phyloP scores from a whole-genome alignment of 2,888 invertebrate species.

The Drosophila quinaria region DNA sequence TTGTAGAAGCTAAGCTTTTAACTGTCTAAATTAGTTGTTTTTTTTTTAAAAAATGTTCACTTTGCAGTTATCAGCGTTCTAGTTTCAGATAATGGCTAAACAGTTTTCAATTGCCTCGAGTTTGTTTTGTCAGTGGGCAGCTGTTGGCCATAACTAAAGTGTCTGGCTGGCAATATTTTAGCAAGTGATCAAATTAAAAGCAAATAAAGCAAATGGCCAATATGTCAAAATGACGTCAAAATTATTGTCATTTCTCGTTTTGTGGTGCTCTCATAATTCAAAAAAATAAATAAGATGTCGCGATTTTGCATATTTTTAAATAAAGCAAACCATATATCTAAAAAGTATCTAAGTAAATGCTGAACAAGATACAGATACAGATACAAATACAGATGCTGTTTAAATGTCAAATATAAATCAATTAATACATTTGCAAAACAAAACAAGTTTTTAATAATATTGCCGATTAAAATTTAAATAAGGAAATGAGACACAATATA shows the following conservation, averaged over 20 bases:
- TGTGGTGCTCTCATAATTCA: conserved; percentile 53
- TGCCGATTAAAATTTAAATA: conserved; percentile 66
- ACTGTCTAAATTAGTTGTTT: no score
- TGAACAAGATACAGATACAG: conserved; percentile 2
- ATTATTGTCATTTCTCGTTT: conserved; percentile 46
- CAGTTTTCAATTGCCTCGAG: neutral
- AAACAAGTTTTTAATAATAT: conserved; percentile 50
- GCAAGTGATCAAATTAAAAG: conserved; percentile 40
- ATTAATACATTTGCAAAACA: conserved; percentile 41
- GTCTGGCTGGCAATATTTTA: conserved; percentile 44
- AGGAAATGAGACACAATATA: conserved; percentile 53
- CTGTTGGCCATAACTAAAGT: conserved; percentile 44
- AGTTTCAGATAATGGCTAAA: no score
- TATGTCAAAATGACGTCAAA: conserved; percentile 74
- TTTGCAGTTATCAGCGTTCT: neutral
- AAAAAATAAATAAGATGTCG: conserved; percentile 25
- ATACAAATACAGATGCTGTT: conserved; percentile 8
- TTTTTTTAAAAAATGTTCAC: no score
- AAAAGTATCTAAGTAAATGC: conserved; percentile 22
- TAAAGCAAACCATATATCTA: neutral
- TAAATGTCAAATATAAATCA: conserved; percentile 64
- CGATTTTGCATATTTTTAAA: neutral
- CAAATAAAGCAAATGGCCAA: conserved; percentile 69
- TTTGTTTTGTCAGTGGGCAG: conserved; percentile 20
- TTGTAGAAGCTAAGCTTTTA: no score